Evolutionary conservation across 2,113 vertebrate genomes (phyloP), one percentile per base, ranked within the genome.

Genomic region (Copsychus sechellarum): DNA sequence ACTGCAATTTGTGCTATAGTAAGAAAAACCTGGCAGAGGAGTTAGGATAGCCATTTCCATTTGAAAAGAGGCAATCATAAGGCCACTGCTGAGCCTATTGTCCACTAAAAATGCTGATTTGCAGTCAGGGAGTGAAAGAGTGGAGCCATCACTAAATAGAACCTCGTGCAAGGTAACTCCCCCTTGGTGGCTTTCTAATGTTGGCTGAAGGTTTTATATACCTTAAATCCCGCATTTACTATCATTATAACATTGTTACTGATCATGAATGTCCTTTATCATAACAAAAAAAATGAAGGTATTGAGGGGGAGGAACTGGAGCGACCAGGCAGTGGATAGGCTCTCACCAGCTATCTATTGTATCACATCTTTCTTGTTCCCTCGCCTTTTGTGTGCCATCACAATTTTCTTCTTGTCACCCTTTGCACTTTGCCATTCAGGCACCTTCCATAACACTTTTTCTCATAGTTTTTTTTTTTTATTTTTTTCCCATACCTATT

Each of bases 41-140:
- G 98, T 98, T 98, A 98, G 98, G 98, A 98, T 98, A 96, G 93
- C 97, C 98, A 99, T 99, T 99, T 99, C 99, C 99, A 99, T 99
- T 98, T 99, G 99, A 99, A 99, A 99, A 98, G 99, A 99, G 98
- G 99, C 99, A 99, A 99, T 99, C 99, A 99, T 98, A 98, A 98
- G 98, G 98, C 98, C 98, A 98, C 98, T 98, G 99, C 99, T 98
- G 99, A 98, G 98, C 98, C 99, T 98, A 99, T 99, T 99, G 99
- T 99, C 98, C 98, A 97, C 97, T 97, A 97, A 98, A 98, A 98
- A 98, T 96, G 98, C 98, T 98, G 99, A 99, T 99, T 99, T 99
- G 98, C 98, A 98, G 98, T 97, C 98, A 98, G 98, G 93, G 97
- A 98, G 98, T 98, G 98, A 98, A 98, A 97, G 97, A 98, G 97